A percentile compares a stretch with the other conserved stretches of the same genome.
Conservation (phyloP, 2,797 vertebrate species). For the Zenarchopterus dispar region DNA sequence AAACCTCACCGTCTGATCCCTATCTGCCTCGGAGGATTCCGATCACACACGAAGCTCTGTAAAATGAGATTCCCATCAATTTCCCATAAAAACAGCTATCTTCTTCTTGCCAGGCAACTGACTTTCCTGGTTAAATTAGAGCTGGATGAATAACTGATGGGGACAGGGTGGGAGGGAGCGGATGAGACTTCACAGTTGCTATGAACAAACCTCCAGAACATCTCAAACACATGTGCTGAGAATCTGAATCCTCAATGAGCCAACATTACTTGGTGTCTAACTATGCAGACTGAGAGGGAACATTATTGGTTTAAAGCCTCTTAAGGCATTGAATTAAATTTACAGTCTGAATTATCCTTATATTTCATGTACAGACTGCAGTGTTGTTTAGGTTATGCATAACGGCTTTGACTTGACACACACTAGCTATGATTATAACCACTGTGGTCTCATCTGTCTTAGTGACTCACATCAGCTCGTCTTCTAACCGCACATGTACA, state of each 20-base stretch:
- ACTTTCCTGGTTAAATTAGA: constrained; percentile 40
- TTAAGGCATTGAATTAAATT: constrained; percentile 50
- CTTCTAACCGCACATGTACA: constrained; percentile 57
- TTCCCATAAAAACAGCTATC: constrained; percentile 17
- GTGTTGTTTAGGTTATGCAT: constrained; percentile 36
- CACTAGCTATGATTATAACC: constrained; percentile 55
- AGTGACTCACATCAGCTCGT: constrained; percentile 73
- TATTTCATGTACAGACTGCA: constrained; percentile 46
- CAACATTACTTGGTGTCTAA: constrained; percentile 66
- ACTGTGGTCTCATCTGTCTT: constrained; percentile 57
- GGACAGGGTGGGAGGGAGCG: constrained; percentile 17
- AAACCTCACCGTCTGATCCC: constrained; percentile 40
- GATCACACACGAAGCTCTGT: constrained; percentile 29
- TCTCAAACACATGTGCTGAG: constrained; percentile 59
- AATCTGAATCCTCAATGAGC: constrained; percentile 34
- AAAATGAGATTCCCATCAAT: constrained; percentile 30
- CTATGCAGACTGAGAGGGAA: constrained; percentile 54
- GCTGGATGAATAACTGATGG: constrained; percentile 43
- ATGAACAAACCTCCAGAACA: constrained; percentile 46
- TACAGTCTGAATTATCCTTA: constrained; percentile 42
- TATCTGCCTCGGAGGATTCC: constrained; percentile 22
- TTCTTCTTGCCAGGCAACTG: constrained; percentile 36
- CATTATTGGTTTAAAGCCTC: constrained; percentile 58
- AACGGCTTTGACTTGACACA: constrained; percentile 36
- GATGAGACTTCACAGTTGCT: constrained; percentile 49